A percentile compares a stretch with the other conserved stretches of the same genome.
phyloP scores from a whole-genome alignment of 1,140 invertebrate species.

The Anoplolepis gracilipes region DNA sequence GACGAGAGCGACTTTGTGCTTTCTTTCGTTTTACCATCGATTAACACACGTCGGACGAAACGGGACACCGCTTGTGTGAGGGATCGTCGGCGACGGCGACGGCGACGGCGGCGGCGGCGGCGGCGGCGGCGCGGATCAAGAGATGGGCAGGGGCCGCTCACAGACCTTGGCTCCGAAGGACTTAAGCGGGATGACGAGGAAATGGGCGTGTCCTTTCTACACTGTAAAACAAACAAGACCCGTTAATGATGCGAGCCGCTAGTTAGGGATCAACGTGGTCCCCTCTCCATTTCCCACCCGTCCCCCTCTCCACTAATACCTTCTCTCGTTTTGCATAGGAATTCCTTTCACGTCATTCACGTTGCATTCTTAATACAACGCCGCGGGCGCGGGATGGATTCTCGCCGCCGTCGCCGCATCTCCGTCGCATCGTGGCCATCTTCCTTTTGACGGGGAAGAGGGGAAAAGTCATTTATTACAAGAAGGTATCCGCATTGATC shows the following conservation, averaged over 20 bases:
- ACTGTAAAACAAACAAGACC: conserved; percentile 78
- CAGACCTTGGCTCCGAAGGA: conserved; percentile 61
- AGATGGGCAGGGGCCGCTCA: conserved; percentile 7
- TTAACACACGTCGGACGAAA: conserved; percentile 53
- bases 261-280: conserved; percentile 65
- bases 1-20: not conserved
- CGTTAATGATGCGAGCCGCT: conserved; percentile 78
- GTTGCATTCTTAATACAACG: conserved; percentile 76
- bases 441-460: too few species aligned
- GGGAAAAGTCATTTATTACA: too few species aligned
- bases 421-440: not conserved
- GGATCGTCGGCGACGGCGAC: too few species aligned
- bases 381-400: conserved; percentile 60
- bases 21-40: conserved; percentile 26
- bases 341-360: conserved; percentile 79
- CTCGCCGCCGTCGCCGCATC: not conserved
- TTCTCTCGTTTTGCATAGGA: conserved; percentile 74
- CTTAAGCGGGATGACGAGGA: conserved; percentile 70
- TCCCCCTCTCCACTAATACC: not conserved
- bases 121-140: conserved; percentile 55
- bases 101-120: not conserved
- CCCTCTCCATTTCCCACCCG: not conserved
- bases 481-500: not conserved
- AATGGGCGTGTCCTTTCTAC: conserved; percentile 76
- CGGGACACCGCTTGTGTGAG: conserved; percentile 64